Evolutionary conservation across 2,797 vertebrate species (phyloP), one percentile per base, ranked within the genome.

Genomic region (Saxicola maurus): DNA sequence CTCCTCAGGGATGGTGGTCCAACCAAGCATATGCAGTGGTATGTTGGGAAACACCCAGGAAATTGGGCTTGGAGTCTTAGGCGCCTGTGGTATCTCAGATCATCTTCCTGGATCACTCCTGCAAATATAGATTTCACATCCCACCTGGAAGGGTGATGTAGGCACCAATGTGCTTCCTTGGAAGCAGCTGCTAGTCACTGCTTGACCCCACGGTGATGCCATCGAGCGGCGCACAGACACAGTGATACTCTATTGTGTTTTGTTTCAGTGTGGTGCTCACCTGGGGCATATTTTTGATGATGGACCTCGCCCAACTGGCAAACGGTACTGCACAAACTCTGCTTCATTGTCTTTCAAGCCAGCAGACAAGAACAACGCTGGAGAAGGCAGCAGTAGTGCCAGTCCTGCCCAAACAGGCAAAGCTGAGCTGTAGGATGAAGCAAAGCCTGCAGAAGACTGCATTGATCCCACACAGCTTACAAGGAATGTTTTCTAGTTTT

Each of bases 281-380:
- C 98, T 99, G 69, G 99, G 99, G 65, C 99, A 99, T 95, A 96
- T 99, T 95, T 99, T 99, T 89, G 99, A 99, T 1, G 99, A 99
- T 13, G 99, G 99, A 67, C 99, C 99, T 61, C 98, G 94, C 85
- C 99, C 99, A 62, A 99, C 98, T 16, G 98, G 98, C 80, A 99
- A 99, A 93, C 98, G 99, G 73, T 99, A 99, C 97, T 99, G 99
- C 97, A 98, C 99, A 80, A 99, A 99, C 96, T 99, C 99, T 0
- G 98, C 98, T 67, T 98, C 99, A 1, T 94, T 99, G 96, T 97
- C 95, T 55, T 99, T 99, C 96, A 96, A 96, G 76, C 90, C 97
- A 11, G 94, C 96, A 71, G 97, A 95, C 14, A 40, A 91, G 35
- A 91, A 62, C 55, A 83, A 65, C 8, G 9, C 82, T 1, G 23